Evolutionary conservation across 2,797 vertebrate genomes (phyloP).

Genomic region (Pristis pectinata): DNA sequence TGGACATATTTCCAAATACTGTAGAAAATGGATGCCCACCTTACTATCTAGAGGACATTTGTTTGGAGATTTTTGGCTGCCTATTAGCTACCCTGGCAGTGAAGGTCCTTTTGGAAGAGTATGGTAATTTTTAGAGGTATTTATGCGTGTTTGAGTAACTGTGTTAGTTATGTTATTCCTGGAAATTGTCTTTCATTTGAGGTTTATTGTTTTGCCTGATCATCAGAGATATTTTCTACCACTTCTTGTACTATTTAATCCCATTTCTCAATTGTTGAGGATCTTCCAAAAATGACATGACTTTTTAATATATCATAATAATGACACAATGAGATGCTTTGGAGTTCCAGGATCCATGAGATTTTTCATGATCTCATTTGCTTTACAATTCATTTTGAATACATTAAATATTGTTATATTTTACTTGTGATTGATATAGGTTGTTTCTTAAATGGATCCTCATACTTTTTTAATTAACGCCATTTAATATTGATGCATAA

Average conservation of each 20-base stretch:
- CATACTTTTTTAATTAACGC: neutral
- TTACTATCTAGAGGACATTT: neutral
- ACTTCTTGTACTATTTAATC: neutral
- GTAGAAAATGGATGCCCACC: neutral
- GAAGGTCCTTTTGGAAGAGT: neutral
- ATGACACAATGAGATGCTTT: neutral
- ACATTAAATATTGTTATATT: neutral
- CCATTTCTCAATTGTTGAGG: neutral
- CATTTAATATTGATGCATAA: neutral
- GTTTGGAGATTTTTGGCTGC: neutral
- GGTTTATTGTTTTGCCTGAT: neutral
- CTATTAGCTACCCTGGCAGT: neutral
- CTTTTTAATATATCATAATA: neutral
- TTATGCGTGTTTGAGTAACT: neutral
- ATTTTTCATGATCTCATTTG: neutral
- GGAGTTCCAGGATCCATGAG: neutral
- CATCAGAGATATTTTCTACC: neutral
- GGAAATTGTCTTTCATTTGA: neutral
- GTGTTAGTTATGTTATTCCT: neutral
- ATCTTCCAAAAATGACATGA: neutral
- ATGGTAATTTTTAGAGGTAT: neutral
- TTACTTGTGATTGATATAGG: neutral
- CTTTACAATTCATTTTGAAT: neutral
- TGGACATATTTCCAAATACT: neutral
- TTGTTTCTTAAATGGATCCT: neutral